Percentiles rank a stretch among this genome's conserved stretches.
phyloP scores from a whole-genome alignment of 2,888 invertebrate genomes.

The Schrankia costaestrigalis region DNA sequence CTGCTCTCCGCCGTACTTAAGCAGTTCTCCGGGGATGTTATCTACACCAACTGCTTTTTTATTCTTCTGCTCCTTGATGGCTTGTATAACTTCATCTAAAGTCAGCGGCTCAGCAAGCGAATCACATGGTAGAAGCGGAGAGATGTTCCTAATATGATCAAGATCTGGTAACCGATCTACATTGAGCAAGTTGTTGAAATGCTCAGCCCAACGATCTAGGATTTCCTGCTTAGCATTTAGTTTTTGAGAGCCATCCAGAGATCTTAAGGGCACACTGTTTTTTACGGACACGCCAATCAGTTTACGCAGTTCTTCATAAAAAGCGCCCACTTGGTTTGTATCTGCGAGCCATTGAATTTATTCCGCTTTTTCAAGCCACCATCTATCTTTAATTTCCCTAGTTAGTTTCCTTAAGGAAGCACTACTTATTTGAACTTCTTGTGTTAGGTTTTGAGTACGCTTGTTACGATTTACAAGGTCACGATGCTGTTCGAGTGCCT shows the following conservation, averaged over 20 bases:
- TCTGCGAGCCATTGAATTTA: conserved; percentile 1
- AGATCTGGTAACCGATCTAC: too few relatives aligned
- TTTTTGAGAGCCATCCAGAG: too few relatives aligned
- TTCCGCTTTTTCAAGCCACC: neutral
- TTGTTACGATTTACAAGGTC: too few relatives aligned
- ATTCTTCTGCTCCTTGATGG: neutral
- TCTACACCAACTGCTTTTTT: neutral
- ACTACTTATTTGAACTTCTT: too few relatives aligned
- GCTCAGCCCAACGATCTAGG: too few relatives aligned
- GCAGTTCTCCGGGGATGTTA: neutral
- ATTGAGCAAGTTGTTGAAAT: neutral
- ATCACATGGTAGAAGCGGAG: neutral
- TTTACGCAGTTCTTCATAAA: neutral
- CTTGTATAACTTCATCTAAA: neutral
- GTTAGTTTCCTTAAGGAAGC: neutral
- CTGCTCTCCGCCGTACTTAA: neutral
- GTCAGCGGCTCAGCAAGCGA: neutral
- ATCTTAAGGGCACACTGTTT: neutral
- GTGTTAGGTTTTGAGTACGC: too few relatives aligned
- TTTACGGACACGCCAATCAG: neutral
- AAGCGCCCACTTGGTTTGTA: neutral
- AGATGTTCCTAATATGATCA: too few relatives aligned
- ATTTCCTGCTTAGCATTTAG: too few relatives aligned
- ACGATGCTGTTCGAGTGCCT: too few relatives aligned
- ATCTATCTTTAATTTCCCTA: neutral